These are phyloP conservation scores for Agelastica alni DNA, from an alignment of 2,888 invertebrate genomes.

Conservation along the genomic window DNA sequence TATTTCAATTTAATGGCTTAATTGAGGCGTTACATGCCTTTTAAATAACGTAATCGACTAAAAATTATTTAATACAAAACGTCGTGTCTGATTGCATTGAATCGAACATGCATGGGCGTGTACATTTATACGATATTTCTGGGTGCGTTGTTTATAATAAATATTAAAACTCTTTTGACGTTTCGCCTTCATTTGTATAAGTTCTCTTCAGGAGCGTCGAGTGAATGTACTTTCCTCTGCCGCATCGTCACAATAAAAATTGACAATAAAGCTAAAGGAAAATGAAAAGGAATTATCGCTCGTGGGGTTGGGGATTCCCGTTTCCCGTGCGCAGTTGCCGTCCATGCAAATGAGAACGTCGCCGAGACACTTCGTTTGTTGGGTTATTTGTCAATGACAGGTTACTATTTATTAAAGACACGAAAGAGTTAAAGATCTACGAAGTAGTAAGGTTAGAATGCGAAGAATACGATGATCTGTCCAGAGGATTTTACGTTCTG, in stretches of 20 bases:
- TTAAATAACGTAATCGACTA: slow-evolving; percentile 31
- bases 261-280: not conserved
- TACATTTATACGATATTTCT: no score
- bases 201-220: no score
- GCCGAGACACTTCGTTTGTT: slow-evolving; percentile 50
- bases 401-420: slow-evolving; percentile 56
- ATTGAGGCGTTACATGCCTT: slow-evolving; percentile 37
- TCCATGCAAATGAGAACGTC: slow-evolving; percentile 46
- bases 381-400: slow-evolving; percentile 58
- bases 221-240: no score
- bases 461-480: slow-evolving; percentile 50
- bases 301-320: not conserved
- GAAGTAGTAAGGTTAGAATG: slow-evolving; percentile 51
- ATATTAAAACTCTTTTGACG: no score
- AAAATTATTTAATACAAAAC: slow-evolving; percentile 44
- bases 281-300: not conserved
- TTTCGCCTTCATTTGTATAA: no score
- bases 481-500: slow-evolving; percentile 31
- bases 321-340: not conserved
- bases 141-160: no score
- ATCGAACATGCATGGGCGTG: no score
- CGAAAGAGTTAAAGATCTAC: slow-evolving; percentile 54
- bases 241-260: not conserved
- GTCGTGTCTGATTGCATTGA: no score
- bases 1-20: slow-evolving; percentile 28